Evolutionary conservation across 2,797 vertebrate genomes (phyloP).

Genomic region (Poeciliopsis paucimaculata): DNA sequence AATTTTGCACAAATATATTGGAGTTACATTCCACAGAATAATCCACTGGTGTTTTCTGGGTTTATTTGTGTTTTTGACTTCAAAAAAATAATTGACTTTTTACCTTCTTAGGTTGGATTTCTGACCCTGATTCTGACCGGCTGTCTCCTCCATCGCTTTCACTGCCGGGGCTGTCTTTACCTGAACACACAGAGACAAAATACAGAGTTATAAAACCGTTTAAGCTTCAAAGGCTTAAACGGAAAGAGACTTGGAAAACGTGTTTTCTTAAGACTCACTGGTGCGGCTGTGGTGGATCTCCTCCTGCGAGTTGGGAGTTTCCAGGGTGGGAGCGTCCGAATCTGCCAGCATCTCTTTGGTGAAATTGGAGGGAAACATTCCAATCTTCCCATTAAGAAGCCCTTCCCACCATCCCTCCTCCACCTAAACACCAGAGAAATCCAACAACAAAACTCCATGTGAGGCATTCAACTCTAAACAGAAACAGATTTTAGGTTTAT

Average conservation of each 20-base stretch:
- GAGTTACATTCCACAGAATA: too few relatives aligned
- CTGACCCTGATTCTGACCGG: conserved; percentile 90
- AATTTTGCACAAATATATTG: too few relatives aligned
- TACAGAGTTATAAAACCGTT: background rate
- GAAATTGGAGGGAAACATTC: conserved; percentile 99
- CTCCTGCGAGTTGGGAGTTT: conserved; percentile 84
- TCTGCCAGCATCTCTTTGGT: conserved; percentile 88
- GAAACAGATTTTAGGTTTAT: background rate
- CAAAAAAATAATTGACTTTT: conserved; percentile 23
- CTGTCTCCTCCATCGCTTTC: conserved; percentile 95
- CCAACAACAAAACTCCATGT: background rate
- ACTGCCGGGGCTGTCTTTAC: conserved; percentile 92
- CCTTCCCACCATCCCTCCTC: conserved; percentile 99
- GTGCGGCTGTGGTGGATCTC: conserved; percentile 85
- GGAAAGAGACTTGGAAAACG: background rate
- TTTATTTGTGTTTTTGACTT: background rate
- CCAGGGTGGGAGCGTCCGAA: conserved; percentile 80
- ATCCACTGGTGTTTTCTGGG: background rate
- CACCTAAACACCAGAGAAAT: conserved; percentile 78
- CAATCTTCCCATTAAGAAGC: conserved; percentile 89
- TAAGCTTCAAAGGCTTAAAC: background rate
- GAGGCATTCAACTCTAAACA: background rate
- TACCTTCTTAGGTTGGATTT: conserved; percentile 96
- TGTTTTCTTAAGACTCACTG: conserved; percentile 81
- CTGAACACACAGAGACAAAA: conserved; percentile 46